phyloP scores from a whole-genome alignment of 2,797 vertebrate genomes.

The Gadopsis marmoratus region DNA sequence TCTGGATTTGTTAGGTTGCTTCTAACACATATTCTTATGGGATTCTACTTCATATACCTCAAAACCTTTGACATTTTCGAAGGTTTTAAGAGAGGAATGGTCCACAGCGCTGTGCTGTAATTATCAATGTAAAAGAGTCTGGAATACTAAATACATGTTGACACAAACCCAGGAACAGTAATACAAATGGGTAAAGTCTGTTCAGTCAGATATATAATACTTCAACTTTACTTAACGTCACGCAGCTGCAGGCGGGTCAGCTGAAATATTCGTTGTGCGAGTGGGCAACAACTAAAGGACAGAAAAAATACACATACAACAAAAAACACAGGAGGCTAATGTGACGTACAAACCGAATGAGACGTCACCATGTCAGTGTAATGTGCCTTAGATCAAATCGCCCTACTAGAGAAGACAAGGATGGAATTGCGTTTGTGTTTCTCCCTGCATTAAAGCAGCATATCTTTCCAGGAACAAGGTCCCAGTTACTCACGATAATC shows the following conservation, averaged over 20 bases:
- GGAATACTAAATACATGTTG: not conserved
- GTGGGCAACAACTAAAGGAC: not conserved
- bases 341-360: not conserved
- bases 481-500: not conserved
- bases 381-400: slow-evolving; percentile 9
- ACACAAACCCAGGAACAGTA: not conserved
- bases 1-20: slow-evolving; percentile 16
- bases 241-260: not conserved
- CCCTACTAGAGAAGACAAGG: not conserved
- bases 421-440: not conserved
- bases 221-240: not conserved
- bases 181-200: not conserved
- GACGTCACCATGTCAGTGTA: not conserved
- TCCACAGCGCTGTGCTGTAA: not conserved
- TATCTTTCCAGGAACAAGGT: not conserved
- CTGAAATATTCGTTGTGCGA: not conserved
- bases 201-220: not conserved
- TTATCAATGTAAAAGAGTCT: not conserved
- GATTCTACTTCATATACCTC: slow-evolving; percentile 45
- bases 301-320: not conserved
- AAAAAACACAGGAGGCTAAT: not conserved
- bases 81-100: slow-evolving; percentile 4
- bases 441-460: not conserved
- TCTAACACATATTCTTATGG: slow-evolving; percentile 32
- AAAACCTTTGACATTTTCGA: slow-evolving; percentile 8